A percentile compares a stretch with the other conserved stretches of the same genome.
Conservation (phyloP, 1,140 invertebrate species). For the Drosophila neocordata region DNA sequence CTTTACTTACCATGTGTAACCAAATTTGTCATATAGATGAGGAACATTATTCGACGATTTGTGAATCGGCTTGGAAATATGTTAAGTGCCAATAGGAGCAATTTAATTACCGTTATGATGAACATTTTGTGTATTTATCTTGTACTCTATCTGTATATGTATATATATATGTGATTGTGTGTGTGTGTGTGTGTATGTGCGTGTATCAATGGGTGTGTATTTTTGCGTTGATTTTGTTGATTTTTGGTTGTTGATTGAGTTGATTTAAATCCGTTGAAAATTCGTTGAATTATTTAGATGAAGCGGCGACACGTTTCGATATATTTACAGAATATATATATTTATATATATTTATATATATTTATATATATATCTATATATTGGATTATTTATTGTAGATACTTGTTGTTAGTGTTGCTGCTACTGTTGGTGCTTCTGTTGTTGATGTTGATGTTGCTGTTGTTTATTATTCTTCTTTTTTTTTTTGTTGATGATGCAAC, state of each 20-base stretch:
- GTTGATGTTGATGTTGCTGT: constrained; percentile 25
- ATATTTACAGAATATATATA: constrained; percentile 1
- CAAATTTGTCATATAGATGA: constrained; percentile 81
- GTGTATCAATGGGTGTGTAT: neutral
- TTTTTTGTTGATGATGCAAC: no score
- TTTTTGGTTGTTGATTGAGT: constrained; percentile 36
- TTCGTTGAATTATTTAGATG: constrained; percentile 51
- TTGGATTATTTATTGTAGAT: constrained; percentile 26
- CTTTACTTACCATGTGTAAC: constrained; percentile 78
- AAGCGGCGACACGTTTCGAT: constrained; percentile 4
- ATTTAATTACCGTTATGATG: constrained; percentile 81
- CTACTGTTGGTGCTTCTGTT: constrained; percentile 31
- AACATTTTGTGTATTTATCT: constrained; percentile 71
- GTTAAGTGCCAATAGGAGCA: constrained; percentile 80
- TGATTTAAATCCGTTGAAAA: constrained; percentile 26
- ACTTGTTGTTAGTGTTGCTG: constrained; percentile 24
- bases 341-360: constrained; percentile 6
- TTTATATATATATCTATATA: constrained; percentile 20
- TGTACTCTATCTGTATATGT: constrained; percentile 9
- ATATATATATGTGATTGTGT: neutral
- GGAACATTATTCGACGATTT: constrained; percentile 80
- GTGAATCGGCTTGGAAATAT: constrained; percentile 82
- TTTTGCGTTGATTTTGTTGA: constrained; percentile 13
- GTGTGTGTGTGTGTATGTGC: neutral
- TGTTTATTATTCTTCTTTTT: constrained; percentile 19